A percentile compares a stretch with the other conserved stretches of the same genome.
Evolutionary conservation across 2,888 invertebrate genomes (phyloP).

Genomic region (Pterostichus madidus): DNA sequence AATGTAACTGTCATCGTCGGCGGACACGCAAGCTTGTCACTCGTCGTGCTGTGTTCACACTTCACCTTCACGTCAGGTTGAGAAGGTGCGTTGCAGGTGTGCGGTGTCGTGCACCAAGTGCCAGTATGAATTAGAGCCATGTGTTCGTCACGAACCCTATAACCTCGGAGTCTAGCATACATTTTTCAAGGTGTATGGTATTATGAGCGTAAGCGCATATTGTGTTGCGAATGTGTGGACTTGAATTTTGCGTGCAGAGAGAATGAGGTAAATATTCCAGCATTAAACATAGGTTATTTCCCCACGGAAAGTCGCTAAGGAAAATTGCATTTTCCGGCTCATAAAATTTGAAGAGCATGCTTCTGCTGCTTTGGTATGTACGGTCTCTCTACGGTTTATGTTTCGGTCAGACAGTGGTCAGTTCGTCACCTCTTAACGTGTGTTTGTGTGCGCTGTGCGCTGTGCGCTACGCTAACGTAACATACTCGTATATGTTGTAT

Average conservation of each 20-base stretch:
- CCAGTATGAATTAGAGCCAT: neutral
- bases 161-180: neutral
- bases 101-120: constrained; percentile 22
- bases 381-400: constrained; percentile 57
- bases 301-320: constrained; percentile 72
- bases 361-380: constrained; percentile 69
- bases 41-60: constrained; percentile 14
- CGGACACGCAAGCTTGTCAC: constrained; percentile 43
- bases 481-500: neutral
- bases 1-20: constrained; percentile 46
- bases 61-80: constrained; percentile 52
- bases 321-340: constrained; percentile 74
- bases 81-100: constrained; percentile 15
- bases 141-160: no score
- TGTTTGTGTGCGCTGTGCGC: neutral
- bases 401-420: constrained; percentile 68
- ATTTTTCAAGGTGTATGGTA: neutral
- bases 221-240: neutral
- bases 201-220: neutral
- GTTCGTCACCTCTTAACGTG: constrained; percentile 65
- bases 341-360: constrained; percentile 73
- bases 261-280: constrained; percentile 66
- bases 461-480: neutral
- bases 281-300: constrained; percentile 70
- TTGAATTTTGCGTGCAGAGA: constrained; percentile 61